A percentile compares a stretch with the other conserved stretches of the same genome.
These are phyloP conservation scores for Premnoplex brunnescens DNA, from an alignment of 2,797 vertebrate species.

Conservation along the genomic window DNA sequence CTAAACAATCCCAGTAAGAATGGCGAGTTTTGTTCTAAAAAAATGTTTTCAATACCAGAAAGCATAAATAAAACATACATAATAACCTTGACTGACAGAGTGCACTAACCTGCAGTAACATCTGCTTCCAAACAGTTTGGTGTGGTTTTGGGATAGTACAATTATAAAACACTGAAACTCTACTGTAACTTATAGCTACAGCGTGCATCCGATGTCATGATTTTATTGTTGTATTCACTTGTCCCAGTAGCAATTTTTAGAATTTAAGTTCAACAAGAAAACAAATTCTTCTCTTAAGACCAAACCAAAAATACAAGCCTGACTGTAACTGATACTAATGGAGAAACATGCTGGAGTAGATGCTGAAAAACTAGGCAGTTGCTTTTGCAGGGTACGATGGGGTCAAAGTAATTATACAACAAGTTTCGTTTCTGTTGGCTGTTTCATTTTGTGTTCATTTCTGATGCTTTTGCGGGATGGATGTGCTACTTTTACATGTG, in stretches of 20 bases:
- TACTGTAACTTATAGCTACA: not conserved
- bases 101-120: constrained; percentile 79
- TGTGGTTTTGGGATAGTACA: constrained; percentile 75
- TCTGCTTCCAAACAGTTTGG: constrained; percentile 81
- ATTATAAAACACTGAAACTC: constrained; percentile 54
- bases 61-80: constrained; percentile 80
- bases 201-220: not conserved
- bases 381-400: not conserved
- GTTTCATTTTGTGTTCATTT: not conserved
- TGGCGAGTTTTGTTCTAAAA: constrained; percentile 84
- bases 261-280: not conserved
- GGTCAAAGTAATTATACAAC: not conserved
- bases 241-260: not conserved
- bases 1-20: constrained; percentile 90
- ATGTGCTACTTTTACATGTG: not conserved
- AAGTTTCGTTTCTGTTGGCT: not conserved
- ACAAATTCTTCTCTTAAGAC: not conserved
- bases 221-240: not conserved
- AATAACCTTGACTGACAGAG: constrained; percentile 74
- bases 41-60: constrained; percentile 79
- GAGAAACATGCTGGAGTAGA: not conserved
- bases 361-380: not conserved
- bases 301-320: not conserved
- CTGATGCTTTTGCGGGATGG: not conserved
- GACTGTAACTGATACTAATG: not conserved